phyloP scores from a whole-genome alignment of 1,140 invertebrate genomes.

The Ips nitidus region DNA sequence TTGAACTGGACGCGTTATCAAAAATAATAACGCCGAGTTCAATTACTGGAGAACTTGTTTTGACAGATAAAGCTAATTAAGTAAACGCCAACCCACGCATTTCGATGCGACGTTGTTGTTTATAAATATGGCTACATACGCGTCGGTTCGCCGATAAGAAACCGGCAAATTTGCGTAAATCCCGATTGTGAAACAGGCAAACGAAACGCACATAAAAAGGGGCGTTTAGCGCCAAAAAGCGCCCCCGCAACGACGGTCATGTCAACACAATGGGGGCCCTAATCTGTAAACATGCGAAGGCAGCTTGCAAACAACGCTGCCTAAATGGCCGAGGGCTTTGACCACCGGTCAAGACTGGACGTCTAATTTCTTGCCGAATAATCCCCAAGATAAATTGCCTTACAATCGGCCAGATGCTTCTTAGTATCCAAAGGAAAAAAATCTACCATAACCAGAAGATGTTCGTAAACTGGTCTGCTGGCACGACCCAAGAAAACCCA shows the following conservation, averaged over 20 bases:
- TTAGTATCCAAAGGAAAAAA: not conserved
- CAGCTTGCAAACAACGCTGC: constrained; percentile 10
- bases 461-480: not conserved
- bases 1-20: not conserved
- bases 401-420: not conserved
- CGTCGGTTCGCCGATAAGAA: not conserved
- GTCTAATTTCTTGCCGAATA: constrained; percentile 4
- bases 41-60: constrained; percentile 1
- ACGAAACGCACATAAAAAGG: not conserved
- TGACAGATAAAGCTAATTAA: not conserved
- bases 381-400: not conserved
- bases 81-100: not conserved
- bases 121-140: not conserved
- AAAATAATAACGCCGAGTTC: not conserved
- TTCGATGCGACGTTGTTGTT: constrained; percentile 2
- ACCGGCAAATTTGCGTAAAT: constrained; percentile 4
- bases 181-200: not conserved
- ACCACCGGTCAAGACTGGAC: constrained; percentile 2
- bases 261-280: constrained; percentile 2
- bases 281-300: constrained; percentile 10
- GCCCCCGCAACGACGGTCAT: constrained; percentile 8
- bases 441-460: not conserved
- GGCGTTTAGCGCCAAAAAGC: constrained; percentile 1
- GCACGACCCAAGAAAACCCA: not conserved
- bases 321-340: constrained; percentile 4